Evolutionary conservation across 2,797 vertebrate genomes (phyloP).

Genomic region (Pangasius sanitwongsei): DNA sequence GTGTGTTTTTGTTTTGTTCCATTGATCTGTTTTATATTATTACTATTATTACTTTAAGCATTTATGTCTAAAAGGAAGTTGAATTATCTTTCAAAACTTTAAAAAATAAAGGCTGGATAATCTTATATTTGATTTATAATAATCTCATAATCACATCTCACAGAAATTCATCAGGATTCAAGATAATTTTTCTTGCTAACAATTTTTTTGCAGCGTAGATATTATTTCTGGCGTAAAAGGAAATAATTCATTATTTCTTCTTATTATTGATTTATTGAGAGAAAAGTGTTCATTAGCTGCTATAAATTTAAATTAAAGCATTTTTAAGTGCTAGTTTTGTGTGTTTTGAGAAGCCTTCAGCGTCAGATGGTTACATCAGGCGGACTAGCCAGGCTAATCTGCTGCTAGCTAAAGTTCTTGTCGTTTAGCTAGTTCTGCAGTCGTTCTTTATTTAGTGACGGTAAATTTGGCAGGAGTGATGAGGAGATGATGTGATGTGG

Average conservation of each 20-base stretch:
- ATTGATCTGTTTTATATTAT: not conserved
- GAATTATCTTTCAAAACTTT: not conserved
- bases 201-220: not conserved
- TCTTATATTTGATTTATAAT: not conserved
- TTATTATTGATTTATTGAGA: not conserved
- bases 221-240: not conserved
- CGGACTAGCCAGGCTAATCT: not conserved
- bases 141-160: not conserved
- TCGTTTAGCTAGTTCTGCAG: not conserved
- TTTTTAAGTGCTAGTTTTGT: not conserved
- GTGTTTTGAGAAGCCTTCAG: not conserved
- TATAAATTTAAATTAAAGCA: not conserved
- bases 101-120: not conserved
- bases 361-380: not conserved
- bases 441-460: not conserved
- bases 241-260: too few species aligned
- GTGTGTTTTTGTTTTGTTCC: too few species aligned
- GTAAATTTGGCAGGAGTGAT: not conserved
- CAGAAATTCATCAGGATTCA: too few species aligned
- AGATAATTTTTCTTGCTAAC: not conserved
- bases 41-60: not conserved
- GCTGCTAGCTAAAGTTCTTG: not conserved
- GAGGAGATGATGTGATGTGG: not conserved
- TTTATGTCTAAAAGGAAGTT: too few species aligned
- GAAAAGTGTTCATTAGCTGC: not conserved